Evolutionary conservation across 2,797 vertebrate species (phyloP).

Genomic region (Phaenicophaeus curvirostris): DNA sequence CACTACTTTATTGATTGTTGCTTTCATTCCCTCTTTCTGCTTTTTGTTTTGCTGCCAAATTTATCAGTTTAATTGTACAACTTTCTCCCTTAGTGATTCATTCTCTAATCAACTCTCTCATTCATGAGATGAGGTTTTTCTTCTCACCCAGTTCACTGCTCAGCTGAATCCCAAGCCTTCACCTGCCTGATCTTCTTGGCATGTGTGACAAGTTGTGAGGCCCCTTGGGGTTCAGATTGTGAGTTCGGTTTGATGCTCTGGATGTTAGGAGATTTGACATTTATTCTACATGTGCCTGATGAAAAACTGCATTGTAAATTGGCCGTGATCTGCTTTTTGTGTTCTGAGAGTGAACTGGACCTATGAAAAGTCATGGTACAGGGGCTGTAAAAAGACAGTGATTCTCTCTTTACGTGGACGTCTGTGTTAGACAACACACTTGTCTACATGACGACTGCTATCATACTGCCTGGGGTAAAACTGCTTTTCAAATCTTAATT

Average conservation of each 20-base stretch:
- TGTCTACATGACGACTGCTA: background rate
- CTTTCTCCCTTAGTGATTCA: slow-evolving; percentile 46
- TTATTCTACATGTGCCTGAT: fast-evolving
- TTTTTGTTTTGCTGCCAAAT: slow-evolving; percentile 56
- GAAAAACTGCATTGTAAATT: background rate
- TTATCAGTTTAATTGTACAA: slow-evolving; percentile 60
- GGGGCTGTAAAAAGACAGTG: background rate
- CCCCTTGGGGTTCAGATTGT: fast-evolving
- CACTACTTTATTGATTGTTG: slow-evolving; percentile 37
- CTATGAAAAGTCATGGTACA: background rate
- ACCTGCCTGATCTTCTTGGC: slow-evolving; percentile 14
- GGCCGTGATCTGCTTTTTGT: background rate
- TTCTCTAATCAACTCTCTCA: slow-evolving; percentile 29
- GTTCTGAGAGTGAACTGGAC: background rate
- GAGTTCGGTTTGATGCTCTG: background rate
- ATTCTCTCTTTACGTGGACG: background rate
- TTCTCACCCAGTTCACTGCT: slow-evolving; percentile 17
- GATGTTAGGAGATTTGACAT: background rate
- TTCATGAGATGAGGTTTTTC: background rate
- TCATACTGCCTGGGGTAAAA: background rate
- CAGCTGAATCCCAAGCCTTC: slow-evolving; percentile 12
- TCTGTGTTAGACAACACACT: background rate
- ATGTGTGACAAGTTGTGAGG: background rate
- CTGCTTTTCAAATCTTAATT: background rate
- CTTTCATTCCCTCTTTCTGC: slow-evolving; percentile 12